Evolutionary conservation across 2,888 invertebrate species (phyloP), one percentile per base, ranked within the genome.

Genomic region (Polydrusus cervinus): DNA sequence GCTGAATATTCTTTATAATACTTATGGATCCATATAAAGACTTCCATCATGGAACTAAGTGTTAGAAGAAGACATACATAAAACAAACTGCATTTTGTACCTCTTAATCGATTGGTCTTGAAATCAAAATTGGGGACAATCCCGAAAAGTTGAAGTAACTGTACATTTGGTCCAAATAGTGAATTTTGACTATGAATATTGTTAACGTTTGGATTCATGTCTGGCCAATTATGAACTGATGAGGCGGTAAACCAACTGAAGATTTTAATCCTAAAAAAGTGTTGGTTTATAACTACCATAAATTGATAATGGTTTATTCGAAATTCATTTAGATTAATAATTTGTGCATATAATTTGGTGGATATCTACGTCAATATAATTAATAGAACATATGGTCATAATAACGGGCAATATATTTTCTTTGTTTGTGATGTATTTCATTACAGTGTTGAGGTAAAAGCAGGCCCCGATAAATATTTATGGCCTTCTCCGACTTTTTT

Each of bases 1-100:
- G 71, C 68, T 5, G 76, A 76, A 65, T 76, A 76, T 9, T 68
- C 76, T 6, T 43, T 76, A 49, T 76, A 76, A 38, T 72, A 76
- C 51, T 76, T 76, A 51, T 76, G 68, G 10, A 72, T 43, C 76
- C 76, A 76, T 30, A 76, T 76, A 55, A 69, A 76, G 13, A 76
- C 20, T 64, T 76, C 76, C 76, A 76, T 72, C 10, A 34, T 14
- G 6, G 38, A 10, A 6, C 72, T 72, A 3, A 72, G 13, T 7
- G 38, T 51, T 0, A 72, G 25, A 25, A 76, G 60, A 13, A 76
- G 10, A 7, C 72, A 57, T 13, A 55, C 49, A 16, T 76, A 72
- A 14, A 64, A n/a, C 18, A 76, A 30, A 45, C 65, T 55, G 16
- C 55, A 72, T 49, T 47, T 69, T 45, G 49, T 40, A 6, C 45